A percentile compares a stretch with the other conserved stretches of the same genome.
Evolutionary conservation across 1,140 invertebrate genomes (phyloP).

Genomic region (Hetaerina americana): DNA sequence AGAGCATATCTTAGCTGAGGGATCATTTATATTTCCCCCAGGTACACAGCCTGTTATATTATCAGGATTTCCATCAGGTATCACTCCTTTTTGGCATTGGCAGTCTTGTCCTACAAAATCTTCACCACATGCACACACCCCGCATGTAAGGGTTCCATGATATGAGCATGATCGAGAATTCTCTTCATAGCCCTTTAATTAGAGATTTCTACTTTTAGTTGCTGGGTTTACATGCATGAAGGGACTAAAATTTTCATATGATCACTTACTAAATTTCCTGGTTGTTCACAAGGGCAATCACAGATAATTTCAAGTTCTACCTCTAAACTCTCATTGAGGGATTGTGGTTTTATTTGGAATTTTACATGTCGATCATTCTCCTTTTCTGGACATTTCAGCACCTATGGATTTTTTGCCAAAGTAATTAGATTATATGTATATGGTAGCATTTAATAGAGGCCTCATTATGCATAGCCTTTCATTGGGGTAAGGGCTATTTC

Average conservation of each 20-base stretch:
- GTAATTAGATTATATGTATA: too few relatives aligned
- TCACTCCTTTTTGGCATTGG: too few relatives aligned
- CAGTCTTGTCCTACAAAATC: conserved; percentile 34
- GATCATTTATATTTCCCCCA: too few relatives aligned
- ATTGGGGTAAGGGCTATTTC: too few relatives aligned
- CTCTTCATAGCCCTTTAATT: background rate
- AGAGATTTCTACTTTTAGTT: background rate
- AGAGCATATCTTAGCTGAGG: conserved; percentile 29
- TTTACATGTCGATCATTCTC: conserved; percentile 32
- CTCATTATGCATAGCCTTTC: too few relatives aligned
- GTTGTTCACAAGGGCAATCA: conserved; percentile 53
- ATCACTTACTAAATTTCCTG: conserved; percentile 30
- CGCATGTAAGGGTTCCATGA: conserved; percentile 31
- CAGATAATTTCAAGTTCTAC: conserved; percentile 60
- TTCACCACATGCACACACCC: conserved; percentile 36
- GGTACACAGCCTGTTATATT: too few relatives aligned
- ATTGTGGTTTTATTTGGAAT: conserved; percentile 41
- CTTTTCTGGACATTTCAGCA: conserved; percentile 26
- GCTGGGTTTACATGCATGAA: background rate
- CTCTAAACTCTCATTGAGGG: conserved; percentile 36
- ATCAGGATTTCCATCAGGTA: too few relatives aligned
- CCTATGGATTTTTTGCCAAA: too few relatives aligned
- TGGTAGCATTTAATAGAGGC: too few relatives aligned
- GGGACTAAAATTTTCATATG: background rate
- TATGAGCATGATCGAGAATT: conserved; percentile 15